Evolutionary conservation across 2,113 vertebrate genomes (phyloP).

Genomic region (Centropristis striata): DNA sequence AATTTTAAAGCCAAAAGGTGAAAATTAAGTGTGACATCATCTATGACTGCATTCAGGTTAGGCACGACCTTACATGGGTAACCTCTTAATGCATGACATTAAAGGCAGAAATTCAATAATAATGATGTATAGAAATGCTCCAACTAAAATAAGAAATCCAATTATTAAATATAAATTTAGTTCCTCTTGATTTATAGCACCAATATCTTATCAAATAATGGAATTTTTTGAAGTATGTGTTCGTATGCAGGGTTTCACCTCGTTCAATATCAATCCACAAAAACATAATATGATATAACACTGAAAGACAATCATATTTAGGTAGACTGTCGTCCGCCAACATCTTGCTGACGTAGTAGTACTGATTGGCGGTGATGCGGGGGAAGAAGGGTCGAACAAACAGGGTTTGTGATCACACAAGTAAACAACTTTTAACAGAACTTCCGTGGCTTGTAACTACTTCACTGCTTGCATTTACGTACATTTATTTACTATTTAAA

Average conservation of each 20-base stretch:
- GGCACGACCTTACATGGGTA: background rate
- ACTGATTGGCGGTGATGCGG: too few relatives aligned
- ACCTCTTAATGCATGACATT: background rate
- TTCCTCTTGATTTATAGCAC: background rate
- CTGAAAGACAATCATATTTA: too few relatives aligned
- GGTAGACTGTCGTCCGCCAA: too few relatives aligned
- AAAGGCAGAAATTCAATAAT: background rate
- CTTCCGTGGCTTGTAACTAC: too few relatives aligned
- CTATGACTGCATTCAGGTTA: background rate
- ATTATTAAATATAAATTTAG: background rate
- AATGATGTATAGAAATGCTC: background rate
- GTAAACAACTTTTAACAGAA: too few relatives aligned
- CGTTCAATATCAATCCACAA: background rate
- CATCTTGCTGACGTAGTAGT: too few relatives aligned
- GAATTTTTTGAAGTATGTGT: background rate
- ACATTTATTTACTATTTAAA: too few relatives aligned
- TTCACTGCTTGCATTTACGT: too few relatives aligned
- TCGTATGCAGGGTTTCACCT: background rate
- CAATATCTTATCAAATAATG: background rate
- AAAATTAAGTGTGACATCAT: slow-evolving; percentile 24
- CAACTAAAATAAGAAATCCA: background rate
- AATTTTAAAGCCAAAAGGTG: slow-evolving; percentile 43
- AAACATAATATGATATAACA: too few relatives aligned
- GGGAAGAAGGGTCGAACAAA: too few relatives aligned
- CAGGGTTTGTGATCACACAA: too few relatives aligned